Evolutionary conservation across 37 sponge, comb jelly and placozoan species (phyloP).

Genomic region (Halisarca cf. caerulea): DNA sequence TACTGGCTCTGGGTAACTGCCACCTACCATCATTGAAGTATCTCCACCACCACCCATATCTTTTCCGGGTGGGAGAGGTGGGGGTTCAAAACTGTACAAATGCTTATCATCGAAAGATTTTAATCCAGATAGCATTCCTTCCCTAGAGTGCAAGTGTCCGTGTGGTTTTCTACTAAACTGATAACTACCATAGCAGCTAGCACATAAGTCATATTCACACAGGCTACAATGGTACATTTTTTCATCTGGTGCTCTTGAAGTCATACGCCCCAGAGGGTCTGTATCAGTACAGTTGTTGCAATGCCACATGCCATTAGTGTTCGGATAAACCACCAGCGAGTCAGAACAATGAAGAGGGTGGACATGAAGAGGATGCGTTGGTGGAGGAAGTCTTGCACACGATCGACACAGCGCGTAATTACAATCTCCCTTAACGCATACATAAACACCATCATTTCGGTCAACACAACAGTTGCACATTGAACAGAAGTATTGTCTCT

Average conservation of each 20-base stretch:
- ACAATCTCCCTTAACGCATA: constrained; percentile 33
- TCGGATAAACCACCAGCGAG: constrained; percentile 38
- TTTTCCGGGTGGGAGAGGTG: neutral
- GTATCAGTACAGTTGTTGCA: constrained; percentile 55
- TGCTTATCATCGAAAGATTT: neutral
- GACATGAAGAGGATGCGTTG: constrained; percentile 48
- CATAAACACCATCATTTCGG: neutral
- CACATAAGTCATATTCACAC: constrained; percentile 65
- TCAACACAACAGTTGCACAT: constrained; percentile 4
- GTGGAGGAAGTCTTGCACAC: constrained; percentile 26
- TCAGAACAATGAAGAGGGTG: constrained; percentile 53
- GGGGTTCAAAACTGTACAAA: neutral
- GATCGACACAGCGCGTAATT: constrained; percentile 29
- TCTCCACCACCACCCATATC: neutral
- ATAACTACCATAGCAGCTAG: constrained; percentile 38
- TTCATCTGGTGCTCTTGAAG: constrained; percentile 22
- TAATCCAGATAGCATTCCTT: neutral
- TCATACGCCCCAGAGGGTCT: neutral
- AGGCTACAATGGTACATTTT: constrained; percentile 62
- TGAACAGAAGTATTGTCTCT: constrained; percentile 7
- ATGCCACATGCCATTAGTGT: constrained; percentile 60
- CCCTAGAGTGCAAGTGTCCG: neutral
- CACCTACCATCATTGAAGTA: neutral
- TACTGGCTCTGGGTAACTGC: neutral
- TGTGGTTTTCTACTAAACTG: neutral